Percentiles rank a stretch among this genome's conserved stretches.
Evolutionary conservation across 2,888 invertebrate genomes (phyloP).

Genomic region (Melitaea athalia): DNA sequence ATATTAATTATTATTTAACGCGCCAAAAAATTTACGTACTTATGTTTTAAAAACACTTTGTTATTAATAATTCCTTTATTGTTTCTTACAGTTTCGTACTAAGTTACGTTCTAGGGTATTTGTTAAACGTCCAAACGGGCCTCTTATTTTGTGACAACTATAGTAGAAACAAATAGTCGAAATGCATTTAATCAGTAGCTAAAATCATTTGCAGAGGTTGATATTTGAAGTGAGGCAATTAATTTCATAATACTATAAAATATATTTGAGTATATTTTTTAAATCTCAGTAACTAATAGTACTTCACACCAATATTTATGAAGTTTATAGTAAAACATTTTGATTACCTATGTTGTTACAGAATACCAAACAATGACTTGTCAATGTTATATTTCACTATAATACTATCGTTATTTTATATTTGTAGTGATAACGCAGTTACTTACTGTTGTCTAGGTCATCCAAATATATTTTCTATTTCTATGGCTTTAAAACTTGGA

Average conservation of each 20-base stretch:
- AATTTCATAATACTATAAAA: background rate
- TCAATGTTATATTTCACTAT: slow-evolving; percentile 33
- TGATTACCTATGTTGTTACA: background rate
- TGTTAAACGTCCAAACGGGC: too few species aligned
- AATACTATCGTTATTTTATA: slow-evolving; percentile 30
- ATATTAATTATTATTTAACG: too few species aligned
- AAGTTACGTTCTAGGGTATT: too few species aligned
- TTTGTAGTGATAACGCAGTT: slow-evolving; percentile 3
- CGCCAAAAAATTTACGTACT: too few species aligned
- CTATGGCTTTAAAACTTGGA: slow-evolving; percentile 8
- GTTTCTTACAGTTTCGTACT: too few species aligned
- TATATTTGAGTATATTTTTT: background rate
- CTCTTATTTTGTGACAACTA: too few species aligned
- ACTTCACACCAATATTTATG: background rate
- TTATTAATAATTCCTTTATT: too few species aligned
- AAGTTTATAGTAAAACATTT: slow-evolving; percentile 23
- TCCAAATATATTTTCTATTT: slow-evolving; percentile 21
- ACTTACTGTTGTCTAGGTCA: slow-evolving; percentile 36
- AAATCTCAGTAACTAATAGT: background rate
- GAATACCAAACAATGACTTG: slow-evolving; percentile 29
- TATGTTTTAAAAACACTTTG: too few species aligned
- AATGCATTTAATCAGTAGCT: background rate
- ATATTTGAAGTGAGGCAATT: background rate
- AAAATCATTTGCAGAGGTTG: background rate
- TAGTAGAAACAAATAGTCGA: background rate